Conservation (phyloP, 2,113 vertebrate species). For the Lepisosteus osseus region DNA sequence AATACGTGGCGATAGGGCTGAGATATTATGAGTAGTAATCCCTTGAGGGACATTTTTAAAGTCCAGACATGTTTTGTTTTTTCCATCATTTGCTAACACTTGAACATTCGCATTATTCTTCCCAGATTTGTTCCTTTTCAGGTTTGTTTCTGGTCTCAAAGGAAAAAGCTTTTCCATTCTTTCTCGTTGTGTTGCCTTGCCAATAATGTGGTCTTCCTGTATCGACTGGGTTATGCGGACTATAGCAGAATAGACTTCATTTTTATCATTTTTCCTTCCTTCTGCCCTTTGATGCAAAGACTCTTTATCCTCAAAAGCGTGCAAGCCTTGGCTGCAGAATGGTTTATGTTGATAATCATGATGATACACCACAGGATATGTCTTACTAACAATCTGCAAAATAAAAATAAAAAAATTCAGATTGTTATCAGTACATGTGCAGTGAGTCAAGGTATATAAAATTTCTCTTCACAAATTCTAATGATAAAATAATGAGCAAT, state of each 20-base stretch:
- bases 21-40: neutral
- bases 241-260: constrained; percentile 21
- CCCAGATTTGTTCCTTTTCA: neutral
- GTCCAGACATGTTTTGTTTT: neutral
- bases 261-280: neutral
- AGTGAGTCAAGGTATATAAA: neutral
- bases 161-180: neutral
- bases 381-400: constrained; percentile 37
- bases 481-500: neutral
- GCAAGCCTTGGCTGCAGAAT: constrained; percentile 28
- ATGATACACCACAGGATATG: constrained; percentile 27
- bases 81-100: constrained; percentile 20
- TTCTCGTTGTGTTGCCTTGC: neutral
- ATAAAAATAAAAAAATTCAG: neutral
- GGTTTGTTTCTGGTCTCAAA: neutral
- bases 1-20: neutral
- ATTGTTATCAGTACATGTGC: neutral
- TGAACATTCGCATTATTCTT: neutral
- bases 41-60: neutral
- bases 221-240: constrained; percentile 25
- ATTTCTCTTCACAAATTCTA: neutral
- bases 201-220: constrained; percentile 10
- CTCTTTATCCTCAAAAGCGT: constrained; percentile 3
- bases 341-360: constrained; percentile 18
- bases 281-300: too few species aligned